Conservation (phyloP, 2,113 vertebrate genomes). For the Morphnarchus princeps region DNA sequence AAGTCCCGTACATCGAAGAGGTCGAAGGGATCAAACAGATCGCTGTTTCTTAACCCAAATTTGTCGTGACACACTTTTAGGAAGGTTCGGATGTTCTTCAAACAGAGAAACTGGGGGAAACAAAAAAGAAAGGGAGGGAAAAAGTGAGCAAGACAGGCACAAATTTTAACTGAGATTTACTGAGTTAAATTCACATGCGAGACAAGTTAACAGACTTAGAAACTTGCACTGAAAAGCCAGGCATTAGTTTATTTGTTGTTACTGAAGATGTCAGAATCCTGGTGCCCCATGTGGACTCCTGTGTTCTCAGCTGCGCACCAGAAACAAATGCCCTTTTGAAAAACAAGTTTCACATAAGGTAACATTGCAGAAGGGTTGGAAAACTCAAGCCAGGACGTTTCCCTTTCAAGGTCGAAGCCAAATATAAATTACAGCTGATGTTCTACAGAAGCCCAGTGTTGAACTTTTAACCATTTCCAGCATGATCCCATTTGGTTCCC, state of each 20-base stretch:
- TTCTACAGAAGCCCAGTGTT: background rate
- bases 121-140: background rate
- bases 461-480: background rate
- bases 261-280: background rate
- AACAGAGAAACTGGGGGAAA: conserved; percentile 85
- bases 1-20: conserved; percentile 98
- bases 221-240: accelerated
- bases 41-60: conserved; percentile 90
- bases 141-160: background rate
- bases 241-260: background rate
- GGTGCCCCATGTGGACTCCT: background rate
- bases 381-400: background rate
- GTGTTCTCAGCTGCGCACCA: conserved; percentile 18
- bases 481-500: background rate
- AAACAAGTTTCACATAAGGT: background rate
- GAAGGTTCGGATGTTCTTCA: conserved; percentile 98
- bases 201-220: background rate
- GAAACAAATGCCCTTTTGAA: background rate
- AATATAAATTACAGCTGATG: background rate
- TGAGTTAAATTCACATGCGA: background rate
- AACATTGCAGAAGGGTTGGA: background rate
- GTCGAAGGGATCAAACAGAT: conserved; percentile 97
- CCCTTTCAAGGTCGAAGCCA: background rate
- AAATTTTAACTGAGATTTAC: background rate
- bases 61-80: conserved; percentile 96